These are phyloP conservation scores for Drosophila pseudoobscura DNA, from an alignment of 1,140 invertebrate genomes.

Conservation along the genomic window DNA sequence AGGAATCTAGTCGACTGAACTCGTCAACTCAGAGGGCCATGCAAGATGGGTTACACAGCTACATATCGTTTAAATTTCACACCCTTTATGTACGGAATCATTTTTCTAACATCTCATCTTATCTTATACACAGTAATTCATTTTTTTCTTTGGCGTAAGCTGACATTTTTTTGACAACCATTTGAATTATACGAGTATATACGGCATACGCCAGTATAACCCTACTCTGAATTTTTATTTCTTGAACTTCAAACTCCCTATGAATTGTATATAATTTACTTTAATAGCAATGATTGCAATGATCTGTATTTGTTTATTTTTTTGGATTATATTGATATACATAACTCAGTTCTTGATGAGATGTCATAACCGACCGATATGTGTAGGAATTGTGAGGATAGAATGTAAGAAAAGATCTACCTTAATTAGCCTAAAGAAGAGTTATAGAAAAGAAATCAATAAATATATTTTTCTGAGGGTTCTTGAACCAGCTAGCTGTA, in stretches of 20 bases:
- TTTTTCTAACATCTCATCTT: neutral
- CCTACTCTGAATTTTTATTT: no score
- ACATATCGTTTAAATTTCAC: conserved; percentile 31
- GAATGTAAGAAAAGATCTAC: conserved; percentile 15
- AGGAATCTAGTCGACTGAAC: conserved; percentile 47
- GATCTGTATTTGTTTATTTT: no score
- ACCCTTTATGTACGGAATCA: neutral
- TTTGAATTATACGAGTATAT: no score
- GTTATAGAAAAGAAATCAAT: conserved; percentile 25
- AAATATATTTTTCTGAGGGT: conserved; percentile 67
- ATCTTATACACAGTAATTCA: neutral
- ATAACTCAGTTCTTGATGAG: no score
- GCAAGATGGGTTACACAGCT: conserved; percentile 10
- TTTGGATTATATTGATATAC: no score
- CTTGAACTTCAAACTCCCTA: no score
- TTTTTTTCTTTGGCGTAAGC: no score
- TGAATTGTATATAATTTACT: no score
- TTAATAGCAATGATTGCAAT: no score
- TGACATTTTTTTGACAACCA: no score
- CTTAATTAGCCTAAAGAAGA: conserved; percentile 40
- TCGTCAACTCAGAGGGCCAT: conserved; percentile 23
- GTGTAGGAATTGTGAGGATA: conserved; percentile 8
- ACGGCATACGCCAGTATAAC: no score
- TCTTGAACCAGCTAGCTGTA: conserved; percentile 24
- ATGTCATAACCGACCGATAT: conserved; percentile 13